Conservation (phyloP, 2,888 invertebrate species). For the Xylocampa areola region DNA sequence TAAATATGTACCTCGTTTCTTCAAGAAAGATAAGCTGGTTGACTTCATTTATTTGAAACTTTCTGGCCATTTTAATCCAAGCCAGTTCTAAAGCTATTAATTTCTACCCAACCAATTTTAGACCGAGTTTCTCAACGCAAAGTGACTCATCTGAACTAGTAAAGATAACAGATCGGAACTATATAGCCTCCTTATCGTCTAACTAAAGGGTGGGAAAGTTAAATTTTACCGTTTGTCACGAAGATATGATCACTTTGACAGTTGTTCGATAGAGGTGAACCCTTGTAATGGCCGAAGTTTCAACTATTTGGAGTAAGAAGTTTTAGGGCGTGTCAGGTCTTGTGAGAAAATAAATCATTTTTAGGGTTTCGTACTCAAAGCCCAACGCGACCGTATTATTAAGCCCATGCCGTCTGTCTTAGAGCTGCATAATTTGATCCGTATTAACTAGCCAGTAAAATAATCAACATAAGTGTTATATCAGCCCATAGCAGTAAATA, state of each 20-base stretch:
- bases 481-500: no score
- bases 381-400: no score
- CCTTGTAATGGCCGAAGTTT: conserved; percentile 49
- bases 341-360: no score
- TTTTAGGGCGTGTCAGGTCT: conserved; percentile 14
- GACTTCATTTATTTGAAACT: conserved; percentile 19
- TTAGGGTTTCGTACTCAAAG: no score
- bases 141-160: conserved; percentile 46
- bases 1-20: conserved; percentile 31
- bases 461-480: no score
- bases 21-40: conserved; percentile 27
- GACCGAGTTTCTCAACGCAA: conserved; percentile 9
- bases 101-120: conserved; percentile 23
- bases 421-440: no score
- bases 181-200: conserved; percentile 16
- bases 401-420: no score
- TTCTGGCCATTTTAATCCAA: conserved; percentile 1
- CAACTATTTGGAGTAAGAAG: conserved; percentile 30
- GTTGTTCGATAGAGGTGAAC: conserved; percentile 46
- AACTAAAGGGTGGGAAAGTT: conserved; percentile 32
- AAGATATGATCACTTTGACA: conserved; percentile 58
- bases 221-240: conserved; percentile 51
- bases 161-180: conserved; percentile 51
- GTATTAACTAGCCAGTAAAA: no score
- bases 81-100: conserved; percentile 34